A percentile compares a stretch with the other conserved stretches of the same genome.
These are phyloP conservation scores for Rhinoptilus africanus DNA, from an alignment of 2,113 vertebrate genomes.

Conservation along the genomic window DNA sequence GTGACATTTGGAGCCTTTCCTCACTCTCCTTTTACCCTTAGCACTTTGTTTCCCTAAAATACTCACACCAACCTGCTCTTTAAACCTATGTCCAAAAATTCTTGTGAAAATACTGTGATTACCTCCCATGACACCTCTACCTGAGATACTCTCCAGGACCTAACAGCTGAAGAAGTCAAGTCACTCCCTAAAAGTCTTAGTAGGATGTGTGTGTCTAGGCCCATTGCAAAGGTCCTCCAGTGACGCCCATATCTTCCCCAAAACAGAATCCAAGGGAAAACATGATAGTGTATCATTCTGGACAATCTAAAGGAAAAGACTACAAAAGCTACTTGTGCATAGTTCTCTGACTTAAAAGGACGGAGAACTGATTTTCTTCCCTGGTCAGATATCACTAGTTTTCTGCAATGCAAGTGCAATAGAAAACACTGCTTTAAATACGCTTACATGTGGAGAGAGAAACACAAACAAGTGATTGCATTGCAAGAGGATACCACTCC, in stretches of 20 bases:
- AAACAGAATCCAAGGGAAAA: background rate
- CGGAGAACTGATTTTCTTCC: background rate
- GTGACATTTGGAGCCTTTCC: background rate
- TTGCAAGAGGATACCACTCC: background rate
- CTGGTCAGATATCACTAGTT: background rate
- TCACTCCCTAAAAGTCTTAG: background rate
- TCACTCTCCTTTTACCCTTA: background rate
- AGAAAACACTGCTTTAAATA: background rate
- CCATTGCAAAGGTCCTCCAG: background rate
- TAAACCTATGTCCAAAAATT: background rate
- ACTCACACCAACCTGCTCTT: background rate
- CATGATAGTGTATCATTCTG: background rate
- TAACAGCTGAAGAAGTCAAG: background rate
- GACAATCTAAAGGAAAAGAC: background rate
- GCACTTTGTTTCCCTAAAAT: background rate
- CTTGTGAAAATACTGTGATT: accelerated
- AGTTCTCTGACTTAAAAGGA: background rate
- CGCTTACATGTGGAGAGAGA: background rate
- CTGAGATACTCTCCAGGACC: background rate
- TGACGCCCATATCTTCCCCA: background rate
- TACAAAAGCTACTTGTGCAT: background rate
- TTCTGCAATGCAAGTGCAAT: background rate
- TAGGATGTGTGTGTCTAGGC: background rate
- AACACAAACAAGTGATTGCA: background rate
- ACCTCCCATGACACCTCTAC: background rate